These are phyloP conservation scores for Seira musarum DNA, from an alignment of 2,888 invertebrate genomes.

Conservation along the genomic window DNA sequence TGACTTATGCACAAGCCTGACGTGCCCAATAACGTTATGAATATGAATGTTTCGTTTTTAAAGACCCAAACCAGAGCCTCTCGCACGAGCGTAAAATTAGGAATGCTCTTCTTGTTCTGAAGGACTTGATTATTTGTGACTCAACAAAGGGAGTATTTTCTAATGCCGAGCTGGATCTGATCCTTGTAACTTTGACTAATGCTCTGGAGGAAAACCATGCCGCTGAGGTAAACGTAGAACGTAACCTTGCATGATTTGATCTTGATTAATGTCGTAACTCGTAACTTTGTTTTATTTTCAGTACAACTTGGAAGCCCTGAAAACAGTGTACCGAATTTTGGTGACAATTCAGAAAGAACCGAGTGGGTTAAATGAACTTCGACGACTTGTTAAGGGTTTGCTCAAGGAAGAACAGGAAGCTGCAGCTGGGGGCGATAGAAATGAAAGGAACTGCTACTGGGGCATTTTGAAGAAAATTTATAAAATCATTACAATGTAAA, in stretches of 20 bases:
- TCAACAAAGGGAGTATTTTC: conserved; percentile 9
- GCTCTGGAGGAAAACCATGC: not conserved
- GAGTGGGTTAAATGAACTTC: conserved; percentile 22
- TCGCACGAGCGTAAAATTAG: too few relatives aligned
- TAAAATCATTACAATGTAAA: too few relatives aligned
- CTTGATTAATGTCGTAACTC: not conserved
- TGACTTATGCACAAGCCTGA: not conserved
- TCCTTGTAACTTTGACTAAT: conserved; percentile 31
- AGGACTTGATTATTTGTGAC: conserved; percentile 24
- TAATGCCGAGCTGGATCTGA: conserved; percentile 29
- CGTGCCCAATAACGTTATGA: not conserved
- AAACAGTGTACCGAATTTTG: conserved; percentile 26
- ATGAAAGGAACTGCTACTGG: too few relatives aligned
- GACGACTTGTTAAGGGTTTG: not conserved
- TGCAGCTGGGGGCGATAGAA: not conserved
- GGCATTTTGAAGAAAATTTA: conserved; percentile 25
- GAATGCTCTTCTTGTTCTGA: too few relatives aligned
- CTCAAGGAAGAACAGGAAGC: not conserved
- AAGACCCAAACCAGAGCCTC: too few relatives aligned
- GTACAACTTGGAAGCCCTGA: conserved; percentile 23
- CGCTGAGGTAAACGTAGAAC: not conserved
- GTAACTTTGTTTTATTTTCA: not conserved
- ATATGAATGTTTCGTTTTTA: not conserved
- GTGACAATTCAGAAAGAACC: conserved; percentile 23
- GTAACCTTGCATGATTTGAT: not conserved